These are phyloP conservation scores for Chiridota heheva DNA, from an alignment of 35 echinoderm and acorn worm species.

Conservation along the genomic window DNA sequence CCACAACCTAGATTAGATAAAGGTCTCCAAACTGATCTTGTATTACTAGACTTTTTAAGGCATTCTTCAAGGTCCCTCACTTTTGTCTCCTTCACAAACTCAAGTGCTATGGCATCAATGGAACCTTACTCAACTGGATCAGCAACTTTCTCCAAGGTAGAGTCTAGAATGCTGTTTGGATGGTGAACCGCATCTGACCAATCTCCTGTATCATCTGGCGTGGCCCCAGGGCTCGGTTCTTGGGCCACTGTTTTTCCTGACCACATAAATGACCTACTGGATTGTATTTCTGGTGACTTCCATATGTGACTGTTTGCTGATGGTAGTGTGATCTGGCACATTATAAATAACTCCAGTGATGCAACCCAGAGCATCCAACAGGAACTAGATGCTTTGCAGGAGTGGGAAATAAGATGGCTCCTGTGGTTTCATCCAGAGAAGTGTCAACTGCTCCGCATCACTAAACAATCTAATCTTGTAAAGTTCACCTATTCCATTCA, in stretches of 20 bases:
- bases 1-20: too few species aligned
- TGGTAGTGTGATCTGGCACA: too few species aligned
- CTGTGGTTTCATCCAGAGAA: too few species aligned
- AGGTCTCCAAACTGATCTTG: neutral
- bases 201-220: slow-evolving; percentile 40
- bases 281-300: slow-evolving; percentile 37
- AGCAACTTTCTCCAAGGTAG: too few species aligned
- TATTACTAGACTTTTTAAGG: too few species aligned
- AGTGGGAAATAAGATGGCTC: slow-evolving; percentile 43
- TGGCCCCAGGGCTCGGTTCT: slow-evolving; percentile 24
- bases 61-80: too few species aligned
- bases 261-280: slow-evolving; percentile 12
- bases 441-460: too few species aligned
- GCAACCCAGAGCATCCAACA: too few species aligned
- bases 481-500: too few species aligned
- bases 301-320: too few species aligned
- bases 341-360: too few species aligned
- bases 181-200: slow-evolving; percentile 13
- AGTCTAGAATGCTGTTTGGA: neutral
- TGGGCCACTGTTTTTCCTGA: slow-evolving; percentile 26
- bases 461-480: too few species aligned
- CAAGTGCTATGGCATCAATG: neutral
- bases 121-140: neutral
- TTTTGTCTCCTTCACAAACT: neutral
- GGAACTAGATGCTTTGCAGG: slow-evolving; percentile 37